Evolutionary conservation across 37 sponge, comb jelly and placozoan genomes (phyloP).

Genomic region (Ephydatia muelleri): DNA sequence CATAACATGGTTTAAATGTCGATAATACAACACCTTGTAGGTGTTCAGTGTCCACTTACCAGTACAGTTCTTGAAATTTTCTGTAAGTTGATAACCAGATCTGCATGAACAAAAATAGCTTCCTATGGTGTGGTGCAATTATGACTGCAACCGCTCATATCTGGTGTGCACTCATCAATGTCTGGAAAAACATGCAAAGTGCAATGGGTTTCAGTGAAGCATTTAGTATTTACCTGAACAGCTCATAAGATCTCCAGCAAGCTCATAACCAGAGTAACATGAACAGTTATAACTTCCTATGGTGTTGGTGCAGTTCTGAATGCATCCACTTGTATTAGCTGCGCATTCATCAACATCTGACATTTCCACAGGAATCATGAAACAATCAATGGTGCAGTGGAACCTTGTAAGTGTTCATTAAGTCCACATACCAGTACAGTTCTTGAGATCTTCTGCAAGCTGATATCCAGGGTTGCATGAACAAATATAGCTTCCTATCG

Average conservation of each 20-base stretch:
- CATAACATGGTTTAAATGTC: too few relatives aligned
- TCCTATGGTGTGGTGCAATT: slow-evolving; percentile 34
- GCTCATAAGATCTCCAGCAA: background rate
- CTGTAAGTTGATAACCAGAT: slow-evolving; percentile 28
- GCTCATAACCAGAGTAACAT: background rate
- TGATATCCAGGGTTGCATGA: slow-evolving; percentile 26
- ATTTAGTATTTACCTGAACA: too few relatives aligned
- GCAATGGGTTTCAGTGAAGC: too few relatives aligned
- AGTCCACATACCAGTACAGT: background rate
- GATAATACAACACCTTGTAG: too few relatives aligned
- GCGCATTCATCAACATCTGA: background rate
- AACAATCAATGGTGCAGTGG: too few relatives aligned
- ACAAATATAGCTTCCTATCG: slow-evolving; percentile 25
- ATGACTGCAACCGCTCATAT: background rate
- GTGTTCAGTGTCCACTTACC: too few relatives aligned
- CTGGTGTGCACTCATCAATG: slow-evolving; percentile 23
- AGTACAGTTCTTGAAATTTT: slow-evolving; percentile 4
- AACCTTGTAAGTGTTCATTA: too few relatives aligned
- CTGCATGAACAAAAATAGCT: slow-evolving; percentile 22
- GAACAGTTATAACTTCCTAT: background rate
- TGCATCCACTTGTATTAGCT: background rate
- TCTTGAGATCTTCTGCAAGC: slow-evolving; percentile 12
- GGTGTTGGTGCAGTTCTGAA: background rate
- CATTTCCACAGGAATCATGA: too few relatives aligned
- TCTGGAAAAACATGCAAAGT: background rate